phyloP scores from a whole-genome alignment of 2,797 vertebrate species.

The Sylvilagus floridanus region DNA sequence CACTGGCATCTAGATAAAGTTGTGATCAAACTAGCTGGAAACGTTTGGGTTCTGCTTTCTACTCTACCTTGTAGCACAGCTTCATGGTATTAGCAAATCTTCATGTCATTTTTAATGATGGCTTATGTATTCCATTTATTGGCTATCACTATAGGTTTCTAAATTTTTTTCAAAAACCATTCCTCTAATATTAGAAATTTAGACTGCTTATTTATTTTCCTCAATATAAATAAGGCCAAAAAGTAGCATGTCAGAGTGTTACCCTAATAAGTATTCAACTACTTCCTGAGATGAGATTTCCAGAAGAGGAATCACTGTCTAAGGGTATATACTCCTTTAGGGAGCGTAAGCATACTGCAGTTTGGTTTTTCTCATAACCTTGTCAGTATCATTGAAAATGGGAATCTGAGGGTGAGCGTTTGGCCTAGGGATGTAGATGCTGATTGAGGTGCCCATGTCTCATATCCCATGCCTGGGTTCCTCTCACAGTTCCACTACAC shows the following conservation, averaged over 20 bases:
- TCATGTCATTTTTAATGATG: not conserved
- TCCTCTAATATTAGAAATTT: conserved; percentile 5
- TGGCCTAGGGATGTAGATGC: too few species aligned
- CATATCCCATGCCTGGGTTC: too few species aligned
- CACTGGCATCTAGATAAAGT: not conserved
- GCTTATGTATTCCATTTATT: not conserved
- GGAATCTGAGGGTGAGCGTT: not conserved
- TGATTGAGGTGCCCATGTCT: too few species aligned
- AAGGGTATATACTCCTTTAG: not conserved
- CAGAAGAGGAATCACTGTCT: not conserved
- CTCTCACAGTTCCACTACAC: too few species aligned
- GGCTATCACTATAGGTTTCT: not conserved
- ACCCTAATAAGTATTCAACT: not conserved
- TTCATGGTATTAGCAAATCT: not conserved
- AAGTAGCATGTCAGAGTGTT: not conserved
- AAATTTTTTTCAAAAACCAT: not conserved
- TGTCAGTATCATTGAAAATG: not conserved
- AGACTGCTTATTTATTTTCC: conserved; percentile 18
- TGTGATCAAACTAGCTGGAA: not conserved
- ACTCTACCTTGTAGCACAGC: not conserved
- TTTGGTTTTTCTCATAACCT: not conserved
- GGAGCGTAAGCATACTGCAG: not conserved
- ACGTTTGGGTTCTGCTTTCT: not conserved
- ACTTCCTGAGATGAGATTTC: conserved; percentile 26
- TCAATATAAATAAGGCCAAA: conserved; percentile 11